Evolutionary conservation across 2,888 invertebrate genomes (phyloP).

Genomic region (Sinodicranocentrus sp.): DNA sequence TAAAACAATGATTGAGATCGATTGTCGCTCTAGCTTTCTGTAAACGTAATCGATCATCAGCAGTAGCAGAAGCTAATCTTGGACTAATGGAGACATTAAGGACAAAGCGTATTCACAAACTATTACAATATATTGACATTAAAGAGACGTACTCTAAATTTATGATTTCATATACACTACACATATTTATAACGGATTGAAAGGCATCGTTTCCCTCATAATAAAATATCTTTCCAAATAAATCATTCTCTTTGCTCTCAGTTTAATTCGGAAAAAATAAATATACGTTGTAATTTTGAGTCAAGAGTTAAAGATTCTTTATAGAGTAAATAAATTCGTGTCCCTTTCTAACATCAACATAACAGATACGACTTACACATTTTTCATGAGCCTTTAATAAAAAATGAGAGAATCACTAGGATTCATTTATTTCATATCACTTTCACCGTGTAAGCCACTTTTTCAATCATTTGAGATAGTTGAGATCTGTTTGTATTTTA

Average conservation of each 20-base stretch:
- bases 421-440: conserved; percentile 40
- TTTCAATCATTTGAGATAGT: conserved; percentile 36
- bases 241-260: too few species aligned
- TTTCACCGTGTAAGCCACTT: conserved; percentile 42
- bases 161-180: background rate
- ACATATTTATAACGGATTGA: conserved; percentile 1
- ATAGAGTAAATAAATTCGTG: too few species aligned
- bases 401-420: background rate
- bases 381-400: background rate
- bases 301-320: conserved; percentile 3
- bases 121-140: conserved; percentile 5
- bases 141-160: background rate
- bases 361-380: background rate
- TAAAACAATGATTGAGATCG: conserved; percentile 64
- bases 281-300: conserved; percentile 1
- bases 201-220: conserved; percentile 17
- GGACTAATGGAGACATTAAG: conserved; percentile 16
- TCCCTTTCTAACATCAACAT: background rate
- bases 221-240: background rate
- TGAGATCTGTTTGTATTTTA: conserved; percentile 30
- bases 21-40: conserved; percentile 62
- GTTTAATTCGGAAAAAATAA: conserved; percentile 1
- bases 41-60: conserved; percentile 65
- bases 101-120: conserved; percentile 59
- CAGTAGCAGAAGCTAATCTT: conserved; percentile 4